Conservation (phyloP, 2,888 invertebrate species). For the Mactromeris polynyma region DNA sequence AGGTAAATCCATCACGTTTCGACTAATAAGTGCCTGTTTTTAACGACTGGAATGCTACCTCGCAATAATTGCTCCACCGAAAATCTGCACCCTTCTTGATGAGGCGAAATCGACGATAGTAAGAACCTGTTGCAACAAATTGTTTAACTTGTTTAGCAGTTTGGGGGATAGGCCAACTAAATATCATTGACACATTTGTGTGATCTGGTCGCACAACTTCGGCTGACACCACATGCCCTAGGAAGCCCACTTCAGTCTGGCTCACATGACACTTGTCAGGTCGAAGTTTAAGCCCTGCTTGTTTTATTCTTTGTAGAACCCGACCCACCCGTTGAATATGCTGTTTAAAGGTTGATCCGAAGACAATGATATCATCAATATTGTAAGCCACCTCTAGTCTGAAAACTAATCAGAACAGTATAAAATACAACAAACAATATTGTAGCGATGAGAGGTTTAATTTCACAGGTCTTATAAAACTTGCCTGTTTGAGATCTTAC, state of each 20-base stretch:
- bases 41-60: constrained; percentile 46
- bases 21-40: constrained; percentile 47
- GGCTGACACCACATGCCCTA: constrained; percentile 45
- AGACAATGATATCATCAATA: no score
- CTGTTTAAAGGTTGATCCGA: constrained; percentile 42
- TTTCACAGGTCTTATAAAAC: no score
- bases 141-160: constrained; percentile 50
- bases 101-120: no score
- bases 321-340: constrained; percentile 41
- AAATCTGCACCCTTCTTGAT: no score
- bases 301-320: constrained; percentile 38
- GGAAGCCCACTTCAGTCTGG: constrained; percentile 55
- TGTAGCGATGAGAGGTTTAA: no score
- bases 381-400: no score
- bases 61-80: constrained; percentile 47
- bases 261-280: constrained; percentile 56
- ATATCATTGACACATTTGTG: no score
- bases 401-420: no score
- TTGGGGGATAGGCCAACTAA: constrained; percentile 52
- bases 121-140: no score
- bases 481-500: no score
- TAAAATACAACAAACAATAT: no score
- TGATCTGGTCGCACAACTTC: constrained; percentile 50
- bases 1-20: constrained; percentile 57
- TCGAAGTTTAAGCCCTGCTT: constrained; percentile 45